phyloP scores from a whole-genome alignment of 1,140 invertebrate genomes.

The Geopemphigus sp. region DNA sequence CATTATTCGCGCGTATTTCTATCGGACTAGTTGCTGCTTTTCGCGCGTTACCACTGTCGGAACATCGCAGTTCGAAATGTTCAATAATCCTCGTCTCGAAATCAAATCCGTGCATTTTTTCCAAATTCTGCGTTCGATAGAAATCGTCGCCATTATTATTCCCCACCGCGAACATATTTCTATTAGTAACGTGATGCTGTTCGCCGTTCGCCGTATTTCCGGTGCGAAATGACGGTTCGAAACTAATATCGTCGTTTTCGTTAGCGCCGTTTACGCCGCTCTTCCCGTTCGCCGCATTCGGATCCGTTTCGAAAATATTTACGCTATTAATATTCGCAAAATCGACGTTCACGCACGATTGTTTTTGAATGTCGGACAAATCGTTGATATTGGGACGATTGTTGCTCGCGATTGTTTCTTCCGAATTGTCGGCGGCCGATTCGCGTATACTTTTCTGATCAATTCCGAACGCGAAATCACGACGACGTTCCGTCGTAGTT shows the following conservation, averaged over 20 bases:
- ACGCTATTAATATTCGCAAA: neutral
- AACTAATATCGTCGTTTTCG: neutral
- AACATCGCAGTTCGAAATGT: conserved; percentile 3
- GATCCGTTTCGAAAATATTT: conserved; percentile 10
- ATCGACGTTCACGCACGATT: neutral
- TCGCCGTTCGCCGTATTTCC: neutral
- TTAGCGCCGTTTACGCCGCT: neutral
- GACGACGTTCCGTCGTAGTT: neutral
- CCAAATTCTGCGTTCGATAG: neutral
- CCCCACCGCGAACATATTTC: neutral
- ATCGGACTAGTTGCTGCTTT: neutral
- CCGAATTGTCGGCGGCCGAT: neutral
- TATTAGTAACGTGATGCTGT: neutral
- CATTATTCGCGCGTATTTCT: neutral
- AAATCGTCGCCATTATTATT: neutral
- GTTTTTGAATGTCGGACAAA: neutral
- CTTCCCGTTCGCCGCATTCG: neutral
- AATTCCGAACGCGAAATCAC: neutral
- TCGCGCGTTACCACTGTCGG: neutral
- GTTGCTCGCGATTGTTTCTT: neutral
- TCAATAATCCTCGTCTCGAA: conserved; percentile 3
- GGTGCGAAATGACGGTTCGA: neutral
- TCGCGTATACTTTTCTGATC: neutral
- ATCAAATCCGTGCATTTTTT: conserved; percentile 14
- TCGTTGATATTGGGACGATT: neutral